Evolutionary conservation across 2,113 vertebrate species (phyloP), one percentile per base, ranked within the genome.

Genomic region (Ceyx cyanopectus): DNA sequence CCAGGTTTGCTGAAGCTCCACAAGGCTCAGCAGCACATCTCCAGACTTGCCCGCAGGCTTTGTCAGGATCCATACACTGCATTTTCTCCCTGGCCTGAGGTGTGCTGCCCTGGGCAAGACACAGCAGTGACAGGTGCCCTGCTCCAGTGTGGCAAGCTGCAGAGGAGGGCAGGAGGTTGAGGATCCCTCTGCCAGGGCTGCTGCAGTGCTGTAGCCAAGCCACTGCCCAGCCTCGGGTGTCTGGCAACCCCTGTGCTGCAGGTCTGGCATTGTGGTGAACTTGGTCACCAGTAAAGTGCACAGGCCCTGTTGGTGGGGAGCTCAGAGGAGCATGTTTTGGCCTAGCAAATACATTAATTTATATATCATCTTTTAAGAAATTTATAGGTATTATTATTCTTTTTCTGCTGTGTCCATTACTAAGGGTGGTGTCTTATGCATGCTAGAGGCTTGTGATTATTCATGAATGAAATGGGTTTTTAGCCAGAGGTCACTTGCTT

Each of bases 71-170:
- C 23, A 5, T 13, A 2, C 46, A 9, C 61, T 6, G 48, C 9
- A 0, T 46, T 40, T 34, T 12, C 37, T n/a, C 30, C 0, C 1
- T 62, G 79, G 29, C 85, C 51, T 21, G 65, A 11, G 53, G 26
- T 10, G 15, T 3, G 9, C 56, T 51, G 34, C 48, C 66, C 26
- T 22, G 75, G 20, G 20, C 6, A 1, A 4, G n/a, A 5, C 5
- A 0, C 24, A 2, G 10, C 0, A 16, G 74, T 1, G 1, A 34
- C 77, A 40, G 43, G 5, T 1, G 3, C 29, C 29, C 34, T 8
- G n/a, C 51, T 66, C n/a, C 7, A 2, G 41, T 23, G 15, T 4
- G 29, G 29, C 2, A 3, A 43, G 65, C 45, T 43, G 51, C 1
- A 37, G 37, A 37, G 37, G 37, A 37, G 37, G 37, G 37, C 37